Evolutionary conservation across 2,113 vertebrate species (phyloP), one percentile per base, ranked within the genome.

Genomic region (Osmerus eperlanus): DNA sequence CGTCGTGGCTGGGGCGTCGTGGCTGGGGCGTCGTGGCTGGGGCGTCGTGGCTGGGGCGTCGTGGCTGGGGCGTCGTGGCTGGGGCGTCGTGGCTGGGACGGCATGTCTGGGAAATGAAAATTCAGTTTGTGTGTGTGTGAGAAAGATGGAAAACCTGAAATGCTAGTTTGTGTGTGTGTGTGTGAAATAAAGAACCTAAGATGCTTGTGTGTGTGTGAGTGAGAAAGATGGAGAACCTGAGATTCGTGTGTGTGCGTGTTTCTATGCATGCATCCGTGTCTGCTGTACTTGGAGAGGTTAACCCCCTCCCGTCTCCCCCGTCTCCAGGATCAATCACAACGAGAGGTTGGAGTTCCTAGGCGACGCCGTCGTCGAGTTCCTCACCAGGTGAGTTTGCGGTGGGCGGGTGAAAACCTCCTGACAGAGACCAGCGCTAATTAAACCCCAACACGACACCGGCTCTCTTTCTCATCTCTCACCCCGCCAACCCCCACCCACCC

Each of bases 311-410:
- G 7, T 18, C 4, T 32, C 28, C 36, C 86, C 67, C 68, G 23
- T 65, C 81, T 74, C 5, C 80, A 99, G 97, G 89, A 99, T 99
- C 90, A 99, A 98, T 91, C 97, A 99, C 89, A 99, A 99, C 1
- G 97, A 99, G 75, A 90, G 97, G 12, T 88, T 99, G 87, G 97
- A 99, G 90, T 99, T 99, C 91, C 91, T 99, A 74, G 97, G 97
- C n/a, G 97, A 99, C 72, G 97, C 97, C 3, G 97, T 99, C n/a
- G 97, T 99, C 62, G 97, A 99, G 88, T 99, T 99, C 89, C 92
- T 99, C 86, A 99, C 97, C 61, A 99, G 97, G 97, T 99, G 90
- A 92, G 91, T 79, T 64, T 13, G 59, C 61, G 6, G 8, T 47
- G 7, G 41, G 41, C 41, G 7, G 52, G 7, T 61, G 23, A 1